Percentiles rank a stretch among this genome's conserved stretches.
Conservation (phyloP, 2,113 vertebrate species). For the Pseudopodoces humilis region DNA sequence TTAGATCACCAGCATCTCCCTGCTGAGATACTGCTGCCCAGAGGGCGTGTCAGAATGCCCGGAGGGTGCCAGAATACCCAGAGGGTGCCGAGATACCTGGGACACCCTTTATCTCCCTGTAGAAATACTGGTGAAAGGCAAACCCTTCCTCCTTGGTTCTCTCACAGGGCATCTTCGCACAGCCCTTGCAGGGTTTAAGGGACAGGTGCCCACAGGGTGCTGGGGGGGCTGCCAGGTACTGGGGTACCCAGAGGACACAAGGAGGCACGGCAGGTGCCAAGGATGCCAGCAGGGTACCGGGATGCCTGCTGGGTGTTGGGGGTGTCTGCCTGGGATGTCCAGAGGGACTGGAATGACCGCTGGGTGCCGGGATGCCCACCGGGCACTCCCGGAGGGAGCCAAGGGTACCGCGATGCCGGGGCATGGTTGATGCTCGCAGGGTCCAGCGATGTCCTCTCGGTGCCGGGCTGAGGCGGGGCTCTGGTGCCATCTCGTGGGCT, state of each 20-base stretch:
- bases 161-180: background rate
- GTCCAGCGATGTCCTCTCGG: background rate
- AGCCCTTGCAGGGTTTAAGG: background rate
- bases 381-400: no score
- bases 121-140: background rate
- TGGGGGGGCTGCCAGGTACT: background rate
- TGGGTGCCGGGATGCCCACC: background rate
- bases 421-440: accelerated
- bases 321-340: background rate
- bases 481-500: constrained; percentile 59
- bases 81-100: background rate
- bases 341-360: background rate
- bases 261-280: background rate
- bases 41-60: background rate
- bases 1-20: background rate
- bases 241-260: background rate
- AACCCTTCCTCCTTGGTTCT: background rate
- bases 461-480: background rate
- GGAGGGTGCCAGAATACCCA: background rate
- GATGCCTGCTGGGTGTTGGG: background rate
- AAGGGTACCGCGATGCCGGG: accelerated
- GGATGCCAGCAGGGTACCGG: background rate
- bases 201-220: background rate
- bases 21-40: background rate
- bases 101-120: background rate